Percentiles rank a stretch among this genome's conserved stretches.
These are phyloP conservation scores for Phenacoccus solenopsis DNA, from an alignment of 1,140 invertebrate species.

Conservation along the genomic window DNA sequence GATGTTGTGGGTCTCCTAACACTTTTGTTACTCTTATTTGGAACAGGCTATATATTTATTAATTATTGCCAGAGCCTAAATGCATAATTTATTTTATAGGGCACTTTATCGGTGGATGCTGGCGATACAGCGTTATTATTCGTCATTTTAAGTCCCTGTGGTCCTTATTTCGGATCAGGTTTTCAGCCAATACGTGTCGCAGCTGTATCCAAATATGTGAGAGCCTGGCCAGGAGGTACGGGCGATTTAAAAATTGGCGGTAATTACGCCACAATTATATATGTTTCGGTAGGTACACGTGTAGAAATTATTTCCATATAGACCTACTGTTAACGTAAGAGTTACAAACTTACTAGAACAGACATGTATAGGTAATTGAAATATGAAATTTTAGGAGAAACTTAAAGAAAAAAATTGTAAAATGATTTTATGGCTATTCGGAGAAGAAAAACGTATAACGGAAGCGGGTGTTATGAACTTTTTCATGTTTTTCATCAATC, in stretches of 20 bases:
- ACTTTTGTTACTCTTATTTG: no score
- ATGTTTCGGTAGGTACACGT: constrained; percentile 45
- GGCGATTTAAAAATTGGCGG: constrained; percentile 92
- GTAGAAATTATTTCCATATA: no score
- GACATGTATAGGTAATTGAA: no score
- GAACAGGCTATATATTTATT: no score
- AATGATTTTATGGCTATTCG: constrained; percentile 95
- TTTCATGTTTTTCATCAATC: constrained; percentile 78
- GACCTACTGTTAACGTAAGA: no score
- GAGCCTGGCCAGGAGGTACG: constrained; percentile 93
- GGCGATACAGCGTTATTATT: constrained; percentile 78
- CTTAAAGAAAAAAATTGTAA: constrained; percentile 72
- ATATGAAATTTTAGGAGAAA: constrained; percentile 47
- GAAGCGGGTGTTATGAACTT: constrained; percentile 99
- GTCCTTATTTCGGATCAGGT: constrained; percentile 69
- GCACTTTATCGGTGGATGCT: constrained; percentile 74
- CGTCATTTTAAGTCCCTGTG: constrained; percentile 84
- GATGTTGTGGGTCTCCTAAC: no score
- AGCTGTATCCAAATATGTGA: constrained; percentile 64
- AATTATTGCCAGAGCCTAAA: no score
- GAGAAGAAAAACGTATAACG: constrained; percentile 84
- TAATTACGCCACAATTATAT: constrained; percentile 80
- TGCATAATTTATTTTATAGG: constrained; percentile 40
- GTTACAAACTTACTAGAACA: no score
- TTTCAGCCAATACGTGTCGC: constrained; percentile 59